A percentile compares a stretch with the other conserved stretches of the same genome.
These are phyloP conservation scores for Amazona vittata DNA, from an alignment of 2,113 vertebrate species.

Conservation along the genomic window DNA sequence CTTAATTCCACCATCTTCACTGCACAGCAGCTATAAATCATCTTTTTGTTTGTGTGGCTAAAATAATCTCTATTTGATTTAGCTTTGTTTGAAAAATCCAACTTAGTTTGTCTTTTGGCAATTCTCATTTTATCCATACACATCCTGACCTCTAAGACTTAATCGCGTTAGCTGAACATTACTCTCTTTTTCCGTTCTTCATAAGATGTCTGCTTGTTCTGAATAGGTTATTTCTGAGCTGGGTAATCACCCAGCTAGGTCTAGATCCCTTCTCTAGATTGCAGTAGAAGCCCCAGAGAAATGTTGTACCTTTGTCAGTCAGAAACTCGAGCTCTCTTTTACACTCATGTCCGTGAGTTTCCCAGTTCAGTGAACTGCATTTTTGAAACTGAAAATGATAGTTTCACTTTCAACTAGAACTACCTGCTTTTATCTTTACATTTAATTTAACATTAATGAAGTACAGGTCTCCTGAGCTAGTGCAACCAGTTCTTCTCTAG, in stretches of 20 bases:
- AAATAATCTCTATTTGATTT: conserved; percentile 21
- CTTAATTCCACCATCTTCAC: not conserved
- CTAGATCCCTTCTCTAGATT: not conserved
- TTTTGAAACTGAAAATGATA: not conserved
- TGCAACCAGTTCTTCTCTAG: not conserved
- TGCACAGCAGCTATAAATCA: conserved; percentile 15
- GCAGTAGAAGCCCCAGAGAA: not conserved
- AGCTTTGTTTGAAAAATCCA: conserved; percentile 19
- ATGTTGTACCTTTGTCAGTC: not conserved
- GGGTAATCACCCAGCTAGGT: not conserved
- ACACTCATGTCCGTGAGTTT: not conserved
- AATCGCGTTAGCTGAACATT: not conserved
- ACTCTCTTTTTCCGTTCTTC: conserved; percentile 31
- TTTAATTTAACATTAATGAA: conserved; percentile 1
- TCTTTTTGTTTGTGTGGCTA: conserved; percentile 16
- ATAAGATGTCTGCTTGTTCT: not conserved
- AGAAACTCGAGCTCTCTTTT: not conserved
- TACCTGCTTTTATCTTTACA: not conserved
- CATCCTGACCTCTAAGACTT: conserved; percentile 21
- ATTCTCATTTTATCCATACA: conserved; percentile 4
- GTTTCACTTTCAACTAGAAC: not conserved
- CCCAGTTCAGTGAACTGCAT: not conserved
- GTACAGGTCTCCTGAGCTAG: not conserved
- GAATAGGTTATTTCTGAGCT: conserved; percentile 3
- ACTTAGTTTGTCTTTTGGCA: conserved; percentile 2